Conservation (phyloP, 2,888 invertebrate species). For the Phalera bucephala region DNA sequence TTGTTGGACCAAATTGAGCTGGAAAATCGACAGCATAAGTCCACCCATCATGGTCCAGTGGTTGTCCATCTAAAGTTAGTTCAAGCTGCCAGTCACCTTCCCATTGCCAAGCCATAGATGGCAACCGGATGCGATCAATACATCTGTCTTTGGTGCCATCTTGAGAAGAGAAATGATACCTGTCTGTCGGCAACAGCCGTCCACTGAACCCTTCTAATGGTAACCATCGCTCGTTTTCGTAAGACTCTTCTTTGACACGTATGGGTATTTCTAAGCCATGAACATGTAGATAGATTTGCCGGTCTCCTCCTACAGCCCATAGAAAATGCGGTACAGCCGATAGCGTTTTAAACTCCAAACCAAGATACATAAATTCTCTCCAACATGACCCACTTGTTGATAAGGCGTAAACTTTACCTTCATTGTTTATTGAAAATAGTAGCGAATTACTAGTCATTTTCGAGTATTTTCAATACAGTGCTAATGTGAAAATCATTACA, state of each 20-base stretch:
- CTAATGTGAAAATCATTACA: no score
- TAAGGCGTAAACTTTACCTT: constrained; percentile 93
- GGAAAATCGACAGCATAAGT: constrained; percentile 97
- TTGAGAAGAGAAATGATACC: constrained; percentile 92
- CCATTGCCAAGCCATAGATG: constrained; percentile 98
- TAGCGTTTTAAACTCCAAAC: constrained; percentile 94
- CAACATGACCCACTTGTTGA: constrained; percentile 92
- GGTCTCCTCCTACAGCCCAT: constrained; percentile 97
- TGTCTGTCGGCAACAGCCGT: constrained; percentile 92
- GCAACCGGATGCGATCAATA: constrained; percentile 91
- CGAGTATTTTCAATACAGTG: constrained; percentile 3
- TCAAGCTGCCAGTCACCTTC: constrained; percentile 97
- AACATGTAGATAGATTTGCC: constrained; percentile 96
- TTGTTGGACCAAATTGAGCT: constrained; percentile 89
- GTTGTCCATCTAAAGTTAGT: constrained; percentile 92
- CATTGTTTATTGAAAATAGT: constrained; percentile 93
- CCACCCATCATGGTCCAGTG: constrained; percentile 96
- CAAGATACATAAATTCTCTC: constrained; percentile 93
- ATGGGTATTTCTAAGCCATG: constrained; percentile 95
- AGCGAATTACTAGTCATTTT: constrained; percentile 86
- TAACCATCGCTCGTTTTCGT: constrained; percentile 97
- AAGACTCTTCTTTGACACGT: constrained; percentile 93
- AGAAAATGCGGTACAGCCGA: constrained; percentile 92
- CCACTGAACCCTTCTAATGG: constrained; percentile 94
- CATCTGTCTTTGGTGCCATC: constrained; percentile 91